A percentile compares a stretch with the other conserved stretches of the same genome.
Evolutionary conservation across 2,113 vertebrate genomes (phyloP).

Genomic region (Lasiurus borealis): DNA sequence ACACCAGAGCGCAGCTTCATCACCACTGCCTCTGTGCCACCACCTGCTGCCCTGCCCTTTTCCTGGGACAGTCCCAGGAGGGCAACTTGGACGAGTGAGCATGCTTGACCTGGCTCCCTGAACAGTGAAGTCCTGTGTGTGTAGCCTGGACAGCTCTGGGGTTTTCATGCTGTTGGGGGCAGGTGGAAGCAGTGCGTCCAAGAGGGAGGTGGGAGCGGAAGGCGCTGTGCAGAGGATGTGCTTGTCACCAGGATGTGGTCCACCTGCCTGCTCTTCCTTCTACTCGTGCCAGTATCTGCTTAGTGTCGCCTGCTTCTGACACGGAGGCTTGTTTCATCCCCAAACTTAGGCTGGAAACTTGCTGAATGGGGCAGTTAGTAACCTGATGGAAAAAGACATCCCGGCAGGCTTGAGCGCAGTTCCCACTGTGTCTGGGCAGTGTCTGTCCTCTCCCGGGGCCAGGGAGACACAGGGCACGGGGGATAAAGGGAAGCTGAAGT

Average conservation of each 20-base stretch:
- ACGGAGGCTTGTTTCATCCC: neutral
- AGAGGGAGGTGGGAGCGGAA: accelerated
- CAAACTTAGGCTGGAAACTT: too few species aligned
- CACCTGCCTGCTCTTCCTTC: neutral
- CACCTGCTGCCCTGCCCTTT: accelerated
- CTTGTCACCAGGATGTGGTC: neutral
- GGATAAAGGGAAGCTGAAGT: accelerated
- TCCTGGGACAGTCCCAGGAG: accelerated
- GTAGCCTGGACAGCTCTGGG: neutral
- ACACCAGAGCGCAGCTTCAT: neutral
- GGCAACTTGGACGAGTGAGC: neutral
- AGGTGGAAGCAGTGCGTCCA: neutral
- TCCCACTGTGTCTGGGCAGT: accelerated
- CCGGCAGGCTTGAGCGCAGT: accelerated
- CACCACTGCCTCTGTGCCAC: neutral
- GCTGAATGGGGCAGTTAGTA: neutral
- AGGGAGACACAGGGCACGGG: neutral
- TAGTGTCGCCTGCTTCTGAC: accelerated
- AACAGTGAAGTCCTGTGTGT: neutral
- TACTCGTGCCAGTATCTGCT: accelerated
- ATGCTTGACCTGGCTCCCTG: accelerated
- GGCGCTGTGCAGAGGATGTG: accelerated
- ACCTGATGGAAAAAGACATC: neutral
- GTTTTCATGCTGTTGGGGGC: neutral
- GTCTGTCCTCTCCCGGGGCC: neutral